These are phyloP conservation scores for Sciaenops ocellatus DNA, from an alignment of 2,797 vertebrate genomes.

Conservation along the genomic window DNA sequence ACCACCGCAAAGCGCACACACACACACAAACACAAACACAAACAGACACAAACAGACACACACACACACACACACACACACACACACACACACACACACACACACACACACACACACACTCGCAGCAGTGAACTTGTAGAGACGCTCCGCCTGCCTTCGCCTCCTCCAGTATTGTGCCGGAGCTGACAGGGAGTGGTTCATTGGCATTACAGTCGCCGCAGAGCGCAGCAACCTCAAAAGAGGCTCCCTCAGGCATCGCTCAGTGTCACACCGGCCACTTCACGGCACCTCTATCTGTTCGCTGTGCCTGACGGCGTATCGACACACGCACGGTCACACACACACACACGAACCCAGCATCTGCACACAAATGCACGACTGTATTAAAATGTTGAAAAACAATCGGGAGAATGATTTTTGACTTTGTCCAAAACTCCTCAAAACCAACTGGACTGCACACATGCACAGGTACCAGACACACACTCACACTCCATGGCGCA, in stretches of 20 bases:
- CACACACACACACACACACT: constrained; percentile 7
- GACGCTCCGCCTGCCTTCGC: constrained; percentile 39
- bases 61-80: not conserved
- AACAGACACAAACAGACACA: too few relatives aligned
- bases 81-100: constrained; percentile 2
- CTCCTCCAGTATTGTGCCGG: constrained; percentile 50
- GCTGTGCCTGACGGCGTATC: not conserved
- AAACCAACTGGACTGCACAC: not conserved
- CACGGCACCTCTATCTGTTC: constrained; percentile 31
- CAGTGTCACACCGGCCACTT: constrained; percentile 50
- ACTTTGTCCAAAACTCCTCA: not conserved
- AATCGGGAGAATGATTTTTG: too few relatives aligned
- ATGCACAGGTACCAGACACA: not conserved
- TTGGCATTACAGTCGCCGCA: constrained; percentile 67
- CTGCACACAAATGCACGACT: constrained; percentile 9
- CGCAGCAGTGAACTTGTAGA: constrained; percentile 44
- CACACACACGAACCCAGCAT: not conserved
- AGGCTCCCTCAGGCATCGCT: constrained; percentile 63
- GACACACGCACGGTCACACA: not conserved
- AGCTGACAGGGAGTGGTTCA: constrained; percentile 78
- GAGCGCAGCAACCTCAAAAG: constrained; percentile 67
- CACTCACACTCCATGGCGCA: not conserved
- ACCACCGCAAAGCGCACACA: not conserved
- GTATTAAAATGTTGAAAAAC: constrained; percentile 4
- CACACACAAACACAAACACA: constrained; percentile 16